Evolutionary conservation across 92 coral and sea anemone species (phyloP).

Genomic region (Diadumene lineata): DNA sequence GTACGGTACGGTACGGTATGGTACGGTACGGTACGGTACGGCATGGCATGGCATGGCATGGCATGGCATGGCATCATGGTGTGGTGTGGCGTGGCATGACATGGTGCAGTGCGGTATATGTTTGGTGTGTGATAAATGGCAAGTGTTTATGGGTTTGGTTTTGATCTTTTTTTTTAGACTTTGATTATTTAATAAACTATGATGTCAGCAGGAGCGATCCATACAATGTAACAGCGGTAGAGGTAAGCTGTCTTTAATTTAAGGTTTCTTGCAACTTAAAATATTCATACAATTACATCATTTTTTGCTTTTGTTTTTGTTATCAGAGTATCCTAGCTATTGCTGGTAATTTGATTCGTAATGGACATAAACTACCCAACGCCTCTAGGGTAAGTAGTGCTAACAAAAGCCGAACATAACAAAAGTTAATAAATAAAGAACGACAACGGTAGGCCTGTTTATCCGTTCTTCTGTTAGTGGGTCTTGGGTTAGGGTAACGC

Average conservation of each 20-base stretch:
- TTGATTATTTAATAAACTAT: constrained; percentile 8
- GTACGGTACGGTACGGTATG: neutral
- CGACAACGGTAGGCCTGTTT: too few species aligned
- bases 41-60: neutral
- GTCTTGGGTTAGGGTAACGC: too few species aligned
- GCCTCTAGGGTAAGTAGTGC: constrained; percentile 35
- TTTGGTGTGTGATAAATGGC: neutral
- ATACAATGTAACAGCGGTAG: constrained; percentile 6
- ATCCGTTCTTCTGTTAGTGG: too few species aligned
- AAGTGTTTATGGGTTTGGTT: neutral
- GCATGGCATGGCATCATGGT: neutral
- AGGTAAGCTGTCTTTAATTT: neutral
- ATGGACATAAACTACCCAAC: constrained; percentile 48
- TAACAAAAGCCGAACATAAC: too few species aligned
- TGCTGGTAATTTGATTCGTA: constrained; percentile 39
- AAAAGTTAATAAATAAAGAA: too few species aligned
- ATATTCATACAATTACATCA: neutral
- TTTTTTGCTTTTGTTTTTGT: neutral
- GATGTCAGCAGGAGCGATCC: neutral
- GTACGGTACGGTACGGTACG: neutral
- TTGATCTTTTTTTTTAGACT: neutral
- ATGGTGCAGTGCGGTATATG: neutral
- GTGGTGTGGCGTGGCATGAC: neutral
- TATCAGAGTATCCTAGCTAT: constrained; percentile 29
- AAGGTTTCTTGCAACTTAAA: neutral